Evolutionary conservation across 2,797 vertebrate species (phyloP), one percentile per base, ranked within the genome.

Genomic region (Manis pentadactyla): DNA sequence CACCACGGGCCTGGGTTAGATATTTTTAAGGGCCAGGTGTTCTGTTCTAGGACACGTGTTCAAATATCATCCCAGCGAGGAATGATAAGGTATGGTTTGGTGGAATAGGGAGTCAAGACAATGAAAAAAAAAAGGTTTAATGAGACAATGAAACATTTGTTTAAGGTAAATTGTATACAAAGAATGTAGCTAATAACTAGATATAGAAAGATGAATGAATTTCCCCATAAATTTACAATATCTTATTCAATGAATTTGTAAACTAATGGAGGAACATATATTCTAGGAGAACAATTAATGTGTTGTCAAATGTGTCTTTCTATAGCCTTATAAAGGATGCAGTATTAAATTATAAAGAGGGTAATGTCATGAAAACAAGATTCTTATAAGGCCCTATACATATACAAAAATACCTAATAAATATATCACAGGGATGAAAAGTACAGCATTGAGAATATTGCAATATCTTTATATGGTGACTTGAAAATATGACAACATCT

Each of bases 351-450:
- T 83, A 53, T 83, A 74, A 83, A 90, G 15, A 61, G 3, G n/a
- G 92, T 19, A 78, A 88, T 34, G 19, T 0, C 21, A 82, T 71
- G 21, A 93, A 96, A 90, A 91, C 34, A 90, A 87, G 37, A 66
- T 57, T 59, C 39, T 77, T 39, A 29, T 2, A 64, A 69, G 12
- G 71, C 3, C 25, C 37, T 73, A 34, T 23, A 39, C 3, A 74
- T 87, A 46, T 46, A 46, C 4, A 94, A 73, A 85, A 93, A 63
- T 71, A 64, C 8, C 21, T 81, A 37, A 46, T 46, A 46, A 46
- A 46, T 46, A 46, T 46, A 11, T 46, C 46, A 46, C 46, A 46
- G 46, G 46, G 46, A 46, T 46, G 46, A 46, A 46, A 46, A 46
- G 46, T 46, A 46, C 46, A 46, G 46, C 46, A 46, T 46, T 11